Evolutionary conservation across 2,797 vertebrate species (phyloP), one percentile per base, ranked within the genome.

Genomic region (Forpus xanthops): DNA sequence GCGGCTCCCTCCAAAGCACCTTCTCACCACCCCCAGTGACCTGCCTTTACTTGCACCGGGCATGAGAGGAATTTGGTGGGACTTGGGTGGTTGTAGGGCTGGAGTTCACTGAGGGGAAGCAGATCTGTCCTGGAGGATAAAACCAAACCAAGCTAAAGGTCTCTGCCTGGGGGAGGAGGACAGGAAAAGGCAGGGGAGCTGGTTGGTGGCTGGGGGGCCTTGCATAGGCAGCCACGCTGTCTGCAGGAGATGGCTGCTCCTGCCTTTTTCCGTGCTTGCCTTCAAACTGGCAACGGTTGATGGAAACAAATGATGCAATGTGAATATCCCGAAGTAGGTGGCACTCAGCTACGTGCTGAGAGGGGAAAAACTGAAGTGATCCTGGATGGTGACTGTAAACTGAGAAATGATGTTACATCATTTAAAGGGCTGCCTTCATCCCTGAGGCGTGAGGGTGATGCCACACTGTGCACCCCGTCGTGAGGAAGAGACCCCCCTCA

Each of bases 31-130:
- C 37, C 37, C 37, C 7, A 2, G 4, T 83, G 90, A 66, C 84
- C 90, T 95, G 89, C 45, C 89, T 90, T 93, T 72, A 86, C 93
- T 93, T 79, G 90, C 92, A 79, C 30, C 0, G 6, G 84, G 88
- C 71, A 56, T 6, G 89, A 89, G 78, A 90, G 67, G 92, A 92
- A 89, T 93, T 88, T 35, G 9, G 8, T 62, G 70, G 58, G 66
- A 93, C 80, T 27, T 11, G 1, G 53, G 61, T 0, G 0, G 21
- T 77, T 2, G 53, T 72, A 88, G 37, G 52, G 56, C 79, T 82
- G 68, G 52, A 61, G 28, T 25, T 76, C 39, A 49, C 30, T 21
- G 76, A 16, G 14, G n/a, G 65, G 73, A 83, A 80, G 23, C 0
- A 2, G 76, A 77, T 87, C 68, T 2, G 1, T 55, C 50, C 70